Evolutionary conservation across 2,113 vertebrate species (phyloP).

Genomic region (Petrocephalus zakoni): DNA sequence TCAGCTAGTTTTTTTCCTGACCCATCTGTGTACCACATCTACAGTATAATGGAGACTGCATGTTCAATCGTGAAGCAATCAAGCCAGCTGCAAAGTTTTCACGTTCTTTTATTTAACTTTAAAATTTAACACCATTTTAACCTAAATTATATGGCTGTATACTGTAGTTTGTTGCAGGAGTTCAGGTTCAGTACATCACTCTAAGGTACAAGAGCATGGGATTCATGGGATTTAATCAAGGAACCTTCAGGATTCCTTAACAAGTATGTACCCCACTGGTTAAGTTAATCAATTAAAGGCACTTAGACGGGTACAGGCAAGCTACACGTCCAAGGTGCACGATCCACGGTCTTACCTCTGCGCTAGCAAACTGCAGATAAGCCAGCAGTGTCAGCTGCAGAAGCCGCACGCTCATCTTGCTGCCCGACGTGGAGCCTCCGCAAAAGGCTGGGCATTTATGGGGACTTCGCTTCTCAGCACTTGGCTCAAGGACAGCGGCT

Average conservation of each 20-base stretch:
- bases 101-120: background rate
- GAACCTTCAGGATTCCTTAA: background rate
- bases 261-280: background rate
- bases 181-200: background rate
- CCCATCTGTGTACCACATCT: background rate
- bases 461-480: constrained; percentile 54
- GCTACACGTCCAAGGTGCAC: background rate
- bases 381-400: constrained; percentile 59
- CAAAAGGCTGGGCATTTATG: constrained; percentile 65
- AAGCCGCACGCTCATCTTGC: constrained; percentile 66
- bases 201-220: background rate
- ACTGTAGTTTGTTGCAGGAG: background rate
- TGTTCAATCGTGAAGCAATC: background rate
- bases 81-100: background rate
- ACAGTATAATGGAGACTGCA: background rate
- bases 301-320: background rate
- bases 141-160: background rate
- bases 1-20: background rate
- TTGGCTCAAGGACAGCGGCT: constrained; percentile 48
- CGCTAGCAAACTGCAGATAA: constrained; percentile 50
- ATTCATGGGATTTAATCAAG: background rate
- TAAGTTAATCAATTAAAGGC: background rate
- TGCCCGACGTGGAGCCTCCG: constrained; percentile 59
- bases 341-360: constrained; percentile 55
- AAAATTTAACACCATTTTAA: background rate